Percentiles rank a stretch among this genome's conserved stretches.
phyloP scores from a whole-genome alignment of 2,797 vertebrate species.

The Silurus aristotelis region DNA sequence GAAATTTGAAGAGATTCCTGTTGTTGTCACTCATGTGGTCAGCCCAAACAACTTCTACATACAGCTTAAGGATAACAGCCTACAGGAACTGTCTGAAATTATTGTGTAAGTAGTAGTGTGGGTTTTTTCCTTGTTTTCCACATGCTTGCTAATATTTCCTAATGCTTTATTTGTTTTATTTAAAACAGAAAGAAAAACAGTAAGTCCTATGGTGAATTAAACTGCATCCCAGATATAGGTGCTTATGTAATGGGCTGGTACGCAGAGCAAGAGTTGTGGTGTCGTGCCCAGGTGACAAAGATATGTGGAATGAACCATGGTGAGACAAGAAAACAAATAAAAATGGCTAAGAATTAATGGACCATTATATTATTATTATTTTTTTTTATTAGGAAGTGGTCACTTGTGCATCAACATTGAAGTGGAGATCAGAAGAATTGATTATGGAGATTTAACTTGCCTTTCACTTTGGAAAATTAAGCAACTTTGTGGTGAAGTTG shows the following conservation, averaged over 20 bases:
- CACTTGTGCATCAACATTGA: constrained; percentile 53
- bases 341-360: neutral
- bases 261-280: constrained; percentile 68
- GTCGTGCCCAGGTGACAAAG: constrained; percentile 71
- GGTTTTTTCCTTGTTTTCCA: neutral
- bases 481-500: constrained; percentile 62
- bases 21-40: constrained; percentile 70
- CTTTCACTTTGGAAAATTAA: constrained; percentile 66
- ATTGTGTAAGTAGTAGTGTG: constrained; percentile 64
- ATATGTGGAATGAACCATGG: constrained; percentile 74
- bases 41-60: constrained; percentile 73
- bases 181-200: constrained; percentile 62
- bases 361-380: neutral
- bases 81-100: constrained; percentile 62
- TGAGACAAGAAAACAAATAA: neutral
- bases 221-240: constrained; percentile 73
- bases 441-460: constrained; percentile 69
- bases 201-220: constrained; percentile 67
- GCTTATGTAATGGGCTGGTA: constrained; percentile 70
- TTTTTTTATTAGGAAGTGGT: neutral
- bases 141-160: neutral
- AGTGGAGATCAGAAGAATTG: constrained; percentile 73
- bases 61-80: constrained; percentile 60
- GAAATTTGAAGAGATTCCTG: constrained; percentile 72
- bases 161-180: constrained; percentile 32